phyloP scores from a whole-genome alignment of 1,140 invertebrate species.

The Achroia grisella region DNA sequence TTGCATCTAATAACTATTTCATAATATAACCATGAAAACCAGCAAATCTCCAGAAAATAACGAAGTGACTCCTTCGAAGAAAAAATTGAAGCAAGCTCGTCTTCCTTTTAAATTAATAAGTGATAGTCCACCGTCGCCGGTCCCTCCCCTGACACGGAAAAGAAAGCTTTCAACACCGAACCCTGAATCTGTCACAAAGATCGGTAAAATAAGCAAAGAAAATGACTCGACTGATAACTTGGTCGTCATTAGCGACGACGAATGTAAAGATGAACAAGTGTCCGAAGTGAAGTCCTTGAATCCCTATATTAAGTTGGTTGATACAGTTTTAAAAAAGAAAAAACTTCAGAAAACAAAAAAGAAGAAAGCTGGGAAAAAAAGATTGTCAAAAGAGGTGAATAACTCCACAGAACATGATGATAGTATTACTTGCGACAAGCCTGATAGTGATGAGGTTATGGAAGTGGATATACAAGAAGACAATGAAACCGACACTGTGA shows the following conservation, averaged over 20 bases:
- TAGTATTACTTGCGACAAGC: background rate
- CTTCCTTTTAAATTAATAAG: constrained; percentile 59
- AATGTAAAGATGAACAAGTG: constrained; percentile 29
- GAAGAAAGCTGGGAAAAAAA: constrained; percentile 28
- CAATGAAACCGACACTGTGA: background rate
- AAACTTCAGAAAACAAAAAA: constrained; percentile 39
- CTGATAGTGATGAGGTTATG: constrained; percentile 13
- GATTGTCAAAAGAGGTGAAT: constrained; percentile 8
- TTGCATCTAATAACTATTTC: background rate
- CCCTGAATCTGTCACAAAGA: constrained; percentile 37
- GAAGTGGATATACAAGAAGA: constrained; percentile 23
- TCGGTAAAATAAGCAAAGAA: constrained; percentile 52
- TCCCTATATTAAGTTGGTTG: constrained; percentile 56
- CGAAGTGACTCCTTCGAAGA: constrained; percentile 58
- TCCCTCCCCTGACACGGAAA: constrained; percentile 39
- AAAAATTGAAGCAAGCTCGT: constrained; percentile 61
- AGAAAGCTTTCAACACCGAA: constrained; percentile 50
- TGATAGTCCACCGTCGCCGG: constrained; percentile 43
- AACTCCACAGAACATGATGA: too few species aligned
- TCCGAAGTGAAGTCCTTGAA: constrained; percentile 33
- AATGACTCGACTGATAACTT: constrained; percentile 30
- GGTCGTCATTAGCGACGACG: constrained; percentile 59
- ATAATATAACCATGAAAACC: constrained; percentile 39
- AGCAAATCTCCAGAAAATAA: constrained; percentile 44
- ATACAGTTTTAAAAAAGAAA: constrained; percentile 54